Evolutionary conservation across 2,888 invertebrate genomes (phyloP), one percentile per base, ranked within the genome.

Genomic region (Sisyra terminalis): DNA sequence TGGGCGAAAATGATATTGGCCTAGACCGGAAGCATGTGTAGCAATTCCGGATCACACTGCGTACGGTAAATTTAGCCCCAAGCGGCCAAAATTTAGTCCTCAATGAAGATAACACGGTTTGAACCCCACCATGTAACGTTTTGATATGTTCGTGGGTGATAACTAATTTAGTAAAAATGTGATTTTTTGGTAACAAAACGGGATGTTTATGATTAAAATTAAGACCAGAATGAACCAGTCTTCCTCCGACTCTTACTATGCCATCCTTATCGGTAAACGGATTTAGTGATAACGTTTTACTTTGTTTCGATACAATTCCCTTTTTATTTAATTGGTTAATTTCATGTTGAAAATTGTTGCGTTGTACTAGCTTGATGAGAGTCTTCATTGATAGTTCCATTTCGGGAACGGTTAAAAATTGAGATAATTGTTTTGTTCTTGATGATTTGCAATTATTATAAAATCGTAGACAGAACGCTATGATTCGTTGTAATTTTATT

Each of bases 31-130:
- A 43, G 24, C 48, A 48, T 2, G 31, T 24, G 3, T 44, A 14
- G 29, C 50, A 49, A 2, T 43, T 10, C 15, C 44, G 39, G 6
- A 46, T 42, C 8, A 39, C 34, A 3, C 38, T 40, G 16, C 44
- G 42, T 6, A 47, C 43, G 1, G 43, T 42, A 8, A n/a, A 34
- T 41, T 46, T 46, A 14, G 46, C 48, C 15, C 41, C 42, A 1
- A 49, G 35, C 1, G 46, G 40, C 50, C 51, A 51, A 40, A 40
- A 48, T 40, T 39, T 29, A 11, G 43, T 42, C 35, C 45, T 38
- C 8, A 44, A 30, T 9, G 34, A 16, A 10, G 17, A 29, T 8
- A 44, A 13, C 18, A 40, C 40, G 13, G 44, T 8, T 41, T 47
- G 44, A 36, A 29, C 15, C 4, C 44, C 44, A 11, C 43, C 45